Evolutionary conservation across 1,140 invertebrate genomes (phyloP).

Genomic region (Pristionchus pacificus): DNA sequence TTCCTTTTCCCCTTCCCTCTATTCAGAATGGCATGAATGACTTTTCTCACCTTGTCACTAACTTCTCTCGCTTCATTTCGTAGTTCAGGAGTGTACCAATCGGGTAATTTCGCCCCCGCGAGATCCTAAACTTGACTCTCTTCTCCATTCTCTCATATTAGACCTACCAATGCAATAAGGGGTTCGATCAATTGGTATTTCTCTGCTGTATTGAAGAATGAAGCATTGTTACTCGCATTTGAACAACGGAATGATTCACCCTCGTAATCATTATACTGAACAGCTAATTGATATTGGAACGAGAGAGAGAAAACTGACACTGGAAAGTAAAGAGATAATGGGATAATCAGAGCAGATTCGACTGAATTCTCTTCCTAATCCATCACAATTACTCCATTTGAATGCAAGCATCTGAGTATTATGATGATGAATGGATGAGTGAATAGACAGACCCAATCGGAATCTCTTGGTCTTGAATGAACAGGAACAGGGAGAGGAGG

Average conservation of each 20-base stretch:
- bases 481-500: background rate
- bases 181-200: background rate
- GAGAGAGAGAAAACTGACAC: no score
- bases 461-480: background rate
- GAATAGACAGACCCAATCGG: background rate
- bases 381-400: background rate
- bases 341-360: background rate
- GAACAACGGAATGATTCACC: background rate
- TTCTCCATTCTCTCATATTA: background rate
- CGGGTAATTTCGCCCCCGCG: background rate
- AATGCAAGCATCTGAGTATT: background rate
- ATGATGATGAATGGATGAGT: background rate
- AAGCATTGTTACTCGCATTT: background rate
- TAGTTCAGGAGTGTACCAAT: background rate
- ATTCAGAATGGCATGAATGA: no score
- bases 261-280: background rate
- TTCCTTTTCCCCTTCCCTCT: no score
- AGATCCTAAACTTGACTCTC: background rate
- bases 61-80: background rate
- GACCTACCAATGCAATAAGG: background rate
- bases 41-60: background rate
- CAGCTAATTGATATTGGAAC: background rate
- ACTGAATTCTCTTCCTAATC: background rate
- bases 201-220: background rate
- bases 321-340: background rate